A percentile compares a stretch with the other conserved stretches of the same genome.
These are phyloP conservation scores for Pseudopodoces humilis DNA, from an alignment of 2,113 vertebrate species.

Conservation along the genomic window DNA sequence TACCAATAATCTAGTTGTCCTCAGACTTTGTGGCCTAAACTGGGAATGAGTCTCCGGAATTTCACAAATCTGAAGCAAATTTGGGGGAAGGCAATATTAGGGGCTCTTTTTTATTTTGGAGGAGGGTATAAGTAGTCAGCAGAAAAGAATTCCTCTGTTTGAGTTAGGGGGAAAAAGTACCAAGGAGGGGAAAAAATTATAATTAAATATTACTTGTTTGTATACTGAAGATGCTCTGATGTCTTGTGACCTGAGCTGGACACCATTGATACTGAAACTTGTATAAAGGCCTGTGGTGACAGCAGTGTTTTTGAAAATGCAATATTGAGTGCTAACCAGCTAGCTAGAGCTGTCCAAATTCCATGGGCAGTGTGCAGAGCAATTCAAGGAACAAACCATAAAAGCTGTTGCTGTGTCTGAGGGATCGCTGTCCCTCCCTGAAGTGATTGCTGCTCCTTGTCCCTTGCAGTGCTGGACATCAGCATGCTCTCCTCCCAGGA, in stretches of 20 bases:
- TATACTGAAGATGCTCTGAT: background rate
- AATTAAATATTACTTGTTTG: background rate
- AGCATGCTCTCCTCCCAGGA: constrained; percentile 96
- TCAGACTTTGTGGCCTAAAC: background rate
- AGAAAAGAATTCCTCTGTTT: background rate
- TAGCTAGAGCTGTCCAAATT: background rate
- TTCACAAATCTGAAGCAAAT: background rate
- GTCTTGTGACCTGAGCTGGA: background rate
- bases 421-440: background rate
- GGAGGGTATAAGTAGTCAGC: background rate
- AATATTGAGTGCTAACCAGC: background rate
- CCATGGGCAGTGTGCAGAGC: background rate
- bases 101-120: background rate
- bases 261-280: background rate
- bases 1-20: background rate
- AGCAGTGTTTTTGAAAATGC: background rate
- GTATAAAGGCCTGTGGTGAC: background rate
- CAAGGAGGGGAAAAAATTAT: too few species aligned
- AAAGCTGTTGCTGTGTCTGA: background rate
- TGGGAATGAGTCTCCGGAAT: background rate
- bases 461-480: constrained; percentile 85
- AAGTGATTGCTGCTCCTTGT: background rate
- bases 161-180: background rate
- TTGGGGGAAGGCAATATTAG: background rate
- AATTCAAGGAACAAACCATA: background rate